Evolutionary conservation across 2,113 vertebrate genomes (phyloP).

Genomic region (Microtus richardsoni): DNA sequence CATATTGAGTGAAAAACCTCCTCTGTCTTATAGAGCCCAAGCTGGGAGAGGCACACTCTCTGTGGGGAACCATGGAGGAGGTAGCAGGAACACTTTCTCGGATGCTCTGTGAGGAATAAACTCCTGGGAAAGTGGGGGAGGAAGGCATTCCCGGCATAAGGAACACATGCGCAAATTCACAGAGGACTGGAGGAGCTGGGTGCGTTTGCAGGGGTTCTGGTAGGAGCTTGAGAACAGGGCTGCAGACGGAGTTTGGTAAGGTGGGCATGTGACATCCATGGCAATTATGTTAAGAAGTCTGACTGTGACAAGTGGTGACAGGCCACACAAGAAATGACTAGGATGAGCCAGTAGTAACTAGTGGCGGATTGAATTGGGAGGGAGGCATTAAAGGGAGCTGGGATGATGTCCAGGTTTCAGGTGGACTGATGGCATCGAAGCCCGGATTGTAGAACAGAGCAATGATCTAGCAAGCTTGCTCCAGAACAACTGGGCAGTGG

Average conservation of each 20-base stretch:
- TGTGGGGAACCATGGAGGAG: not conserved
- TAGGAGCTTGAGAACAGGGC: not conserved
- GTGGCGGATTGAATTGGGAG: not conserved
- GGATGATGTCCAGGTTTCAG: not conserved
- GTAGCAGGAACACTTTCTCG: not conserved
- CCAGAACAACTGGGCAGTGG: not conserved
- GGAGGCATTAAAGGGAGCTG: not conserved
- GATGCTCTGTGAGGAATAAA: not conserved
- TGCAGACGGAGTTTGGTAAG: not conserved
- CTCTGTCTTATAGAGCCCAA: constrained; percentile 10
- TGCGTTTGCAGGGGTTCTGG: not conserved
- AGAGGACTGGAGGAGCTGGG: not conserved
- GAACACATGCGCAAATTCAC: not conserved
- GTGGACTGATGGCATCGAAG: not conserved
- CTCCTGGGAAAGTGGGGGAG: not conserved
- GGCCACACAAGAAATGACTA: not conserved
- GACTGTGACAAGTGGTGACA: not conserved
- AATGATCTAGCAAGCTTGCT: not conserved
- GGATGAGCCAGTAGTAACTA: not conserved
- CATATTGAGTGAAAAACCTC: not conserved
- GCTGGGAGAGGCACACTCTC: not conserved
- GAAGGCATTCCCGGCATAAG: constrained; percentile 4
- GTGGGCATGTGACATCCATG: no score
- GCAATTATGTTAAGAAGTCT: not conserved
- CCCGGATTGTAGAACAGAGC: not conserved